Percentiles rank a stretch among this genome's conserved stretches.
Conservation (phyloP, 2,888 invertebrate genomes). For the Ectemnius lituratus region DNA sequence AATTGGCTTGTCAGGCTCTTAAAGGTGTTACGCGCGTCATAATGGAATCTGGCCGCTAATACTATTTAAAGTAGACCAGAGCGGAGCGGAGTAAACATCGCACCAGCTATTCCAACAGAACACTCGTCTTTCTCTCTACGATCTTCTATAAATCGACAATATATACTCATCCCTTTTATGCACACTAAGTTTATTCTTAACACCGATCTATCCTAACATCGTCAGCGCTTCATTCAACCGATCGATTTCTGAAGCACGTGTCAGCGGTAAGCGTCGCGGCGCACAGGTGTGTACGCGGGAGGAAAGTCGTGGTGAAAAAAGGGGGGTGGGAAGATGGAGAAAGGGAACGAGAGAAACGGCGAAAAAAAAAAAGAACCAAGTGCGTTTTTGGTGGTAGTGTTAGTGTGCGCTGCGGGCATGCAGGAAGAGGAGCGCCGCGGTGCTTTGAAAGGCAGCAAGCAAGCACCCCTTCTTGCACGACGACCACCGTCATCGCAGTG, state of each 20-base stretch:
- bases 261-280: constrained; percentile 24
- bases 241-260: constrained; percentile 39
- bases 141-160: too few species aligned
- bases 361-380: constrained; percentile 30
- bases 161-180: too few species aligned
- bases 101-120: neutral
- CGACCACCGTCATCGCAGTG: neutral
- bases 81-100: too few species aligned
- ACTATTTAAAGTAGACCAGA: too few species aligned
- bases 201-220: too few species aligned
- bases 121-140: neutral
- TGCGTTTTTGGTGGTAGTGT: constrained; percentile 37
- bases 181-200: too few species aligned
- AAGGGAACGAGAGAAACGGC: constrained; percentile 1
- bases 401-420: constrained; percentile 10
- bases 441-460: constrained; percentile 52
- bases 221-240: neutral
- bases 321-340: constrained; percentile 17
- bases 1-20: too few species aligned
- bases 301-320: constrained; percentile 1
- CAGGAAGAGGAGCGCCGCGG: constrained; percentile 19
- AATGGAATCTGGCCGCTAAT: too few species aligned
- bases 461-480: constrained; percentile 1
- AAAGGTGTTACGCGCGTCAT: neutral
- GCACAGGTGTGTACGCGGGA: constrained; percentile 1